phyloP scores from a whole-genome alignment of 2,797 vertebrate genomes.

The Carduelis carduelis region DNA sequence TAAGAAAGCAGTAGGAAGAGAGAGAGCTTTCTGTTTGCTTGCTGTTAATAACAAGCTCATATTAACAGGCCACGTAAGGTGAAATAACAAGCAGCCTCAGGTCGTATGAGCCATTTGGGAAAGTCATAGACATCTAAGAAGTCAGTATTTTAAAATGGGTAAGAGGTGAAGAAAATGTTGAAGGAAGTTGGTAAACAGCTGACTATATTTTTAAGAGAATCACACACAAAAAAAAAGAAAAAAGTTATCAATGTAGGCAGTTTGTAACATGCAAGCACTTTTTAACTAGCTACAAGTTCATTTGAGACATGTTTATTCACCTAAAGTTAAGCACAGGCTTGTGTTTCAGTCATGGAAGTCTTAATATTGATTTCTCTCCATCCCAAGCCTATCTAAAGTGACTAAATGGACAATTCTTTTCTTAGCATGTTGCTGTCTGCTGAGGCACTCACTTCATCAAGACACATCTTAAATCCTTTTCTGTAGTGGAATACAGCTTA shows the following conservation, averaged over 20 bases:
- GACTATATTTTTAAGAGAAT: background rate
- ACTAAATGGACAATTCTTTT: background rate
- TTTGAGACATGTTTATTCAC: background rate
- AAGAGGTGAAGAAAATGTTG: background rate
- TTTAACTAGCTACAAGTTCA: background rate
- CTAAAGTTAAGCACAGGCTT: background rate
- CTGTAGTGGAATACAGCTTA: background rate
- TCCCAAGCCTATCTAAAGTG: background rate
- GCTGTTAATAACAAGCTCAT: background rate
- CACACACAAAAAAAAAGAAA: background rate
- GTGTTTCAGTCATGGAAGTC: background rate
- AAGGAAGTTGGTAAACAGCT: background rate
- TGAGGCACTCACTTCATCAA: background rate
- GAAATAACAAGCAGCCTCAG: background rate
- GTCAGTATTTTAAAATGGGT: background rate
- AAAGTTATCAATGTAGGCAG: background rate
- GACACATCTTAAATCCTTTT: background rate
- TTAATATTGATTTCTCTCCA: background rate
- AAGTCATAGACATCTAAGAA: background rate
- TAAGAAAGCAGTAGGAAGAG: background rate
- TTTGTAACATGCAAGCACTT: background rate
- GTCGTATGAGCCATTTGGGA: background rate
- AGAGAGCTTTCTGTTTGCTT: background rate
- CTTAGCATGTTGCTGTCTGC: background rate
- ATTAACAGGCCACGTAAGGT: background rate